Base-by-base conservation (phyloP, 2,888 invertebrate species). In the Aspidapion aeneum region DNA sequence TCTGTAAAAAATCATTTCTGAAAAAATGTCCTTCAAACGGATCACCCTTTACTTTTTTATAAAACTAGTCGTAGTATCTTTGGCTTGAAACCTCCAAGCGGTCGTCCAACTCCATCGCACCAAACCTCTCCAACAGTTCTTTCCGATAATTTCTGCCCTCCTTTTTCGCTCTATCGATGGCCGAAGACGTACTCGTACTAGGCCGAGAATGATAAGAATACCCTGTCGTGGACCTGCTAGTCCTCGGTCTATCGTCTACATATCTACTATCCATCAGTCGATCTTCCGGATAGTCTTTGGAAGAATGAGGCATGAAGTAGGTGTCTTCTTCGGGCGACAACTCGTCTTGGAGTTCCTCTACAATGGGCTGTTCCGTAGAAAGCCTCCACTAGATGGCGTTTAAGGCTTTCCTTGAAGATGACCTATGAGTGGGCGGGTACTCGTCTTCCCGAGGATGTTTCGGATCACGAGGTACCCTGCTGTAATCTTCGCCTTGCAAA, bases 371-470 rank as follows among this genome's bases (percentile, higher is more conserved):
- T 72, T 80, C 81, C 80, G 80, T 78, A 75, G 80, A 79, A 73
- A 80, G 80, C 80, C 80, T 79, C 80, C 80, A 84, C 86, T 89
- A 90, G 80, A 90, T 89, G 79, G 89, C 90, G 81, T 90, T 90
- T 74, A 89, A 85, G 72, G 88, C 87, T 75, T 90, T 84, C 66
- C 89, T 84, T 72, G 89, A 86, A 52, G 87, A 83, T 67, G 85
- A 85, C 79, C 87, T 84, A 70, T 81, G 81, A 58, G 81, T 76
- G 19, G 81, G 76, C 52, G 70, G 66, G 63, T 80, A 80, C 63
- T 82, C 80, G 63, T 80, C 80, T 63, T 80, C 77, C 60, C 77
- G 70, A 51, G 72, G 68, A 63, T 78, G 66, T 64, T 77, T 75
- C 58, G 78, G 78, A 59, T 78, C 78, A 60, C 78, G 68, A 19